Percentiles rank a stretch among this genome's conserved stretches.
phyloP scores from a whole-genome alignment of 2,797 vertebrate species.

The Cryptoprocta ferox region DNA sequence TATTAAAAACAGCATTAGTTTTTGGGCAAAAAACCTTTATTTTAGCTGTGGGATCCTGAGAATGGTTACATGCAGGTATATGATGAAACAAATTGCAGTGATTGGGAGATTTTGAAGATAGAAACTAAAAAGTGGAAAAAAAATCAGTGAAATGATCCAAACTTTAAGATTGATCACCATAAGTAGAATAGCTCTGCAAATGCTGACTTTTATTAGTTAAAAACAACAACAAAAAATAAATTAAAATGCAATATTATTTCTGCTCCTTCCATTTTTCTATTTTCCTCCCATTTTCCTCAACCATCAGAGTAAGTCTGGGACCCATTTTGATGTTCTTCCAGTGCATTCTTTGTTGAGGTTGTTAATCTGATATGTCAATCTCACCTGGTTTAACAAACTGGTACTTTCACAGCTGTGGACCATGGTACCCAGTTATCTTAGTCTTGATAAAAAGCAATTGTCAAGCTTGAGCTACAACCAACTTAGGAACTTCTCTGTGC shows the following conservation, averaged over 20 bases:
- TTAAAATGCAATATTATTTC: not conserved
- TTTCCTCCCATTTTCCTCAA: not conserved
- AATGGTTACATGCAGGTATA: not conserved
- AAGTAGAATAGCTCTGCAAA: not conserved
- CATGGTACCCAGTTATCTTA: not conserved
- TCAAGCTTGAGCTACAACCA: not conserved
- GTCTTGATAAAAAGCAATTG: not conserved
- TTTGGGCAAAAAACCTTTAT: not conserved
- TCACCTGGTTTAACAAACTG: not conserved
- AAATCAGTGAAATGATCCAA: not conserved
- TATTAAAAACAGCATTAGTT: not conserved
- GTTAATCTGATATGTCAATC: not conserved
- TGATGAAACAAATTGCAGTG: not conserved
- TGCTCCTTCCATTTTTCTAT: not conserved
- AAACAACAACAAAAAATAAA: not conserved
- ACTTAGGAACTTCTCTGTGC: not conserved
- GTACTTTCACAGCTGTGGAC: not conserved
- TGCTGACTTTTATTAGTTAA: not conserved
- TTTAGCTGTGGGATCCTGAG: not conserved
- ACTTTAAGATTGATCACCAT: not conserved
- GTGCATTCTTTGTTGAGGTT: not conserved
- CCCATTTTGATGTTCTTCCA: not conserved
- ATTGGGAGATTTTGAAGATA: not conserved
- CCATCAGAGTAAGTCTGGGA: not conserved
- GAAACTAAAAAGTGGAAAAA: not conserved